These are phyloP conservation scores for Bombycilla garrulus DNA, from an alignment of 2,113 vertebrate species.

Conservation along the genomic window DNA sequence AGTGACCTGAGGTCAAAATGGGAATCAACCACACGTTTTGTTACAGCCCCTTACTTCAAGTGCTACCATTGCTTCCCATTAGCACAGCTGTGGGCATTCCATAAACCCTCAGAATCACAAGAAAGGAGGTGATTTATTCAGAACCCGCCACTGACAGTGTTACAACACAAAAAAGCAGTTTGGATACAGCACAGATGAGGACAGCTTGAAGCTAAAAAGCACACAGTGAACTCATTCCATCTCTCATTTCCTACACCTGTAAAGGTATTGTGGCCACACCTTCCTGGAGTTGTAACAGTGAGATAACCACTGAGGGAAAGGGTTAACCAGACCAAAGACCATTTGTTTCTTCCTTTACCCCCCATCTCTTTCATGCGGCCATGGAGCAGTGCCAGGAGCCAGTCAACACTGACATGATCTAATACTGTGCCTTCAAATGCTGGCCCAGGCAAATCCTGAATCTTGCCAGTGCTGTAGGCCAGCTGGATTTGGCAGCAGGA, in stretches of 20 bases:
- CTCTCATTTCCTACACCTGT: neutral
- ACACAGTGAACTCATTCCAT: neutral
- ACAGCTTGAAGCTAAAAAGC: neutral
- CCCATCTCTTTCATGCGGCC: neutral
- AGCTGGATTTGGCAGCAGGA: neutral
- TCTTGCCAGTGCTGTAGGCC: neutral
- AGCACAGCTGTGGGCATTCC: neutral
- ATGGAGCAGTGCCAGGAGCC: neutral
- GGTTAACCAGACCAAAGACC: neutral
- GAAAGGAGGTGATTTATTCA: neutral
- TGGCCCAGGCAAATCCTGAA: neutral
- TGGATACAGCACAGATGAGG: neutral
- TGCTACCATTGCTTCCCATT: neutral
- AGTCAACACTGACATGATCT: neutral
- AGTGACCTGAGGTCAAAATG: neutral
- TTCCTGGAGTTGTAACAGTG: neutral
- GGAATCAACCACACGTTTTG: accelerated
- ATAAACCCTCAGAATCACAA: neutral
- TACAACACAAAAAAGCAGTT: neutral
- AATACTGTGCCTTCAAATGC: neutral
- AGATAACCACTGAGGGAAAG: neutral
- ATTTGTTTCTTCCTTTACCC: neutral
- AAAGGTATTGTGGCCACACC: neutral
- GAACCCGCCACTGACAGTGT: neutral
- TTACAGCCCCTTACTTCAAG: neutral